phyloP scores from a whole-genome alignment of 2,113 vertebrate genomes.

The Antigone vipio region DNA sequence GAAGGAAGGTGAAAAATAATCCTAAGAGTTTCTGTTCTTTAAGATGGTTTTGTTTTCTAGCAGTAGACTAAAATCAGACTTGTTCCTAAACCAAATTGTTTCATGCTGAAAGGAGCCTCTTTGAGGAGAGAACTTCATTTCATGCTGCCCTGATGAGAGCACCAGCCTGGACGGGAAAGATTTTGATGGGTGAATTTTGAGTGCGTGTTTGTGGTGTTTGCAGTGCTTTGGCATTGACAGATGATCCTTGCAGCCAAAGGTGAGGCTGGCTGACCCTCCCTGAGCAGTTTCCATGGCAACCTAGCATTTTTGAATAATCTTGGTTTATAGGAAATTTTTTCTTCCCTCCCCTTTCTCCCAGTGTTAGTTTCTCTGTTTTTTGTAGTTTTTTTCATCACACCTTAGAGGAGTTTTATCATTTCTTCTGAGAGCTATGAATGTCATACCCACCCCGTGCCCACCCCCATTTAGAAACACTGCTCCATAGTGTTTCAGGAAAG shows the following conservation, averaged over 20 bases:
- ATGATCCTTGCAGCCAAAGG: constrained; percentile 71
- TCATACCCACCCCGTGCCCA: background rate
- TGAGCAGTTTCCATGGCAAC: constrained; percentile 75
- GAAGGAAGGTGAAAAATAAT: background rate
- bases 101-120: background rate
- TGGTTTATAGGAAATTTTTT: constrained; percentile 70
- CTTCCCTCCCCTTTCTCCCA: background rate
- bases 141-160: background rate
- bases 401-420: background rate
- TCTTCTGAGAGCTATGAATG: background rate
- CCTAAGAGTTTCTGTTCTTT: background rate
- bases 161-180: background rate
- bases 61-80: background rate
- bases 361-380: background rate
- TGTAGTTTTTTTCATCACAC: background rate
- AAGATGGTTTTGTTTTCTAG: background rate
- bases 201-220: constrained; percentile 58
- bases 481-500: background rate
- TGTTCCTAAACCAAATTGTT: background rate
- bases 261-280: constrained; percentile 74
- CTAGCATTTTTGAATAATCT: constrained; percentile 64
- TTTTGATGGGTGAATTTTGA: constrained; percentile 52
- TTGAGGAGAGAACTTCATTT: constrained; percentile 29
- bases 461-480: background rate
- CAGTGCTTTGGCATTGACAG: constrained; percentile 70